phyloP scores from a whole-genome alignment of 2,888 invertebrate genomes.

The Lycia hirtaria region DNA sequence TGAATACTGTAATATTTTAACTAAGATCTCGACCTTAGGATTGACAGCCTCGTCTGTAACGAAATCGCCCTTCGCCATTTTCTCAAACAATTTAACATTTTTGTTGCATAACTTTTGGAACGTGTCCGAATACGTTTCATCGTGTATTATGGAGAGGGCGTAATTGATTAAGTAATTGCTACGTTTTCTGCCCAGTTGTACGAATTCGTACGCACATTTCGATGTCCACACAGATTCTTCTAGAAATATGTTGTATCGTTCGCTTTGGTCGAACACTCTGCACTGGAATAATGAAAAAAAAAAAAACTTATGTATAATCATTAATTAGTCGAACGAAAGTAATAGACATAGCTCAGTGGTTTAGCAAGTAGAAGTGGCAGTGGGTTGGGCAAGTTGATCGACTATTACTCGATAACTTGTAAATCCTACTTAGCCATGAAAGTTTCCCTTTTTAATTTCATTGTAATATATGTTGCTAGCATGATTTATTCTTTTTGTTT shows the following conservation, averaged over 20 bases:
- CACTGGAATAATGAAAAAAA: slow-evolving; percentile 72
- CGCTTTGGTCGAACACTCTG: slow-evolving; percentile 88
- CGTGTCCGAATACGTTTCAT: slow-evolving; percentile 42
- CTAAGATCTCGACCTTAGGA: slow-evolving; percentile 59
- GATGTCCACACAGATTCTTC: slow-evolving; percentile 80
- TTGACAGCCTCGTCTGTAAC: slow-evolving; percentile 42
- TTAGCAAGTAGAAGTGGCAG: too few relatives aligned
- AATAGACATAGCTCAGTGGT: too few relatives aligned
- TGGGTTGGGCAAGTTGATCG: too few relatives aligned
- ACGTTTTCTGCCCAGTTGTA: slow-evolving; percentile 11
- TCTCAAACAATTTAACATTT: slow-evolving; percentile 50
- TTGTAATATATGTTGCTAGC: too few relatives aligned
- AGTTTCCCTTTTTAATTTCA: too few relatives aligned
- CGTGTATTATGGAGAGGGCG: slow-evolving; percentile 37
- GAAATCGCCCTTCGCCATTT: slow-evolving; percentile 37
- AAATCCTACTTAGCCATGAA: too few relatives aligned
- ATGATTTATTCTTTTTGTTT: too few relatives aligned
- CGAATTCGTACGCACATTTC: slow-evolving; percentile 57
- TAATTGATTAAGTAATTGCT: slow-evolving; percentile 22
- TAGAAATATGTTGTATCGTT: slow-evolving; percentile 85
- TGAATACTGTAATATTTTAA: slow-evolving; percentile 41
- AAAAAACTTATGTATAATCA: too few relatives aligned
- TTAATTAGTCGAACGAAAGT: too few relatives aligned
- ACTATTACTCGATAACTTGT: too few relatives aligned
- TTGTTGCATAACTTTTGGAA: slow-evolving; percentile 56